Evolutionary conservation across 2,797 vertebrate species (phyloP).

Genomic region (Rhinophrynus dorsalis): DNA sequence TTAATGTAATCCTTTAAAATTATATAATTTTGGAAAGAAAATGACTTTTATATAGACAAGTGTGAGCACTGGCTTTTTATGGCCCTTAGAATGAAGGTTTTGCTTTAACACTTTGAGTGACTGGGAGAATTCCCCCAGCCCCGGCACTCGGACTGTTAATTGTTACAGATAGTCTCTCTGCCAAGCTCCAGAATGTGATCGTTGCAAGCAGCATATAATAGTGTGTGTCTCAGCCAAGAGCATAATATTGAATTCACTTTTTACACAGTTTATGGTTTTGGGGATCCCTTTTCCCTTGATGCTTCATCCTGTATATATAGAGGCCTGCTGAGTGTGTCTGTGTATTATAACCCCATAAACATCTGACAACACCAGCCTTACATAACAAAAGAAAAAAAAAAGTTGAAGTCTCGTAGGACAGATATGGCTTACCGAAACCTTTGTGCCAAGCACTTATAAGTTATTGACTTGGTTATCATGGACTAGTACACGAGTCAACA

Average conservation of each 20-base stretch:
- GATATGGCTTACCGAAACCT: not conserved
- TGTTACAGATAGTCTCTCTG: not conserved
- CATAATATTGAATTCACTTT: not conserved
- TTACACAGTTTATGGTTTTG: not conserved
- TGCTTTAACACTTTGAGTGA: too few relatives aligned
- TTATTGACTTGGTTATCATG: slow-evolving; percentile 17
- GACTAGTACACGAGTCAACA: not conserved
- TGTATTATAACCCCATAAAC: too few relatives aligned
- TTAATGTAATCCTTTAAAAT: too few relatives aligned
- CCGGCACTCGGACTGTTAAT: too few relatives aligned
- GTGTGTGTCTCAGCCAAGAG: not conserved
- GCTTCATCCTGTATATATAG: not conserved
- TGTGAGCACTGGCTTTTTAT: not conserved
- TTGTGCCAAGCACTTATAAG: slow-evolving; percentile 38
- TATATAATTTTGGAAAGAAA: too few relatives aligned
- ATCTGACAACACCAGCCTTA: too few relatives aligned
- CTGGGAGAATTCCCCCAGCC: too few relatives aligned
- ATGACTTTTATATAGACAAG: not conserved
- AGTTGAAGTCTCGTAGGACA: too few relatives aligned
- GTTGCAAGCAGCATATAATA: not conserved
- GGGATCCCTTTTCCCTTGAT: not conserved
- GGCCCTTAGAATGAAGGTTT: not conserved
- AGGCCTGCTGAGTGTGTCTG: too few relatives aligned
- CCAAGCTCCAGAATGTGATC: not conserved
- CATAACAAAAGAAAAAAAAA: too few relatives aligned